Percentiles rank a stretch among this genome's conserved stretches.
Evolutionary conservation across 1,140 invertebrate species (phyloP).

Genomic region (Sitobion miscanthi): DNA sequence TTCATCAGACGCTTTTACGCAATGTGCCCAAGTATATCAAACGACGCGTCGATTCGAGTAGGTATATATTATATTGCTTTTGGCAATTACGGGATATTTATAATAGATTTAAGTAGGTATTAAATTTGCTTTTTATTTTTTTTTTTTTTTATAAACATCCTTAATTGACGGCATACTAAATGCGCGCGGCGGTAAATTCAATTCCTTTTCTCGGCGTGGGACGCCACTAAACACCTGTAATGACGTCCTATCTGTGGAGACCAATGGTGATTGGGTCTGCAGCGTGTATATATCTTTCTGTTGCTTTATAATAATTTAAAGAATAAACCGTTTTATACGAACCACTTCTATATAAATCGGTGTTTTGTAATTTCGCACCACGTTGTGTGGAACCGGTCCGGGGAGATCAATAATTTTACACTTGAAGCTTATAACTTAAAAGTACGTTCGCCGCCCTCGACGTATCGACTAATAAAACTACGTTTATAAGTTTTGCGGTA

Average conservation of each 20-base stretch:
- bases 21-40: background rate
- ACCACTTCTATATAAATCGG: background rate
- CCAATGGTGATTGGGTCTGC: background rate
- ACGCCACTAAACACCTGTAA: slow-evolving; percentile 3
- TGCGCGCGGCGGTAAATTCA: background rate
- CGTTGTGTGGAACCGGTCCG: background rate
- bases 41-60: background rate
- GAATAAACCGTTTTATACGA: background rate
- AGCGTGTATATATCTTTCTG: background rate
- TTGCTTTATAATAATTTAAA: background rate
- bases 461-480: background rate
- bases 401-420: slow-evolving; percentile 9
- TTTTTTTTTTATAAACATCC: background rate
- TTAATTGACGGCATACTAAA: background rate
- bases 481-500: background rate
- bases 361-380: background rate
- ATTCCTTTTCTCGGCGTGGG: background rate
- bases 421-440: background rate
- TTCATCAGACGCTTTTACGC: background rate
- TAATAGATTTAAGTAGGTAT: background rate
- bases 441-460: background rate
- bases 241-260: background rate
- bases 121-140: background rate
- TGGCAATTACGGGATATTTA: background rate
- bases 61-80: background rate